Conservation (phyloP, 2,797 vertebrate genomes). For the Brachyrhaphis roseni region DNA sequence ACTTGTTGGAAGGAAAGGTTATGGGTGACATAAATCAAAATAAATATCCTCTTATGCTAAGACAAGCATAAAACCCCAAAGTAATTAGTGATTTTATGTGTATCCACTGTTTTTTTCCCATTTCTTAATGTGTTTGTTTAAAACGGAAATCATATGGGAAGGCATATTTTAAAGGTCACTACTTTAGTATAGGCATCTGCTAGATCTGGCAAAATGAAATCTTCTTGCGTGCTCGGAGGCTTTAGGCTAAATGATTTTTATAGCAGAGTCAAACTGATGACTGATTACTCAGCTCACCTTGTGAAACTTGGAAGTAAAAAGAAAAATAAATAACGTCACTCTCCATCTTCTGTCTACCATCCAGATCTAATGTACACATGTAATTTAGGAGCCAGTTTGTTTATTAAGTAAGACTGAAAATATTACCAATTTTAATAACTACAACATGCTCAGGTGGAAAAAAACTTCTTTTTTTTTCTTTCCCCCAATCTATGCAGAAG, state of each 20-base stretch:
- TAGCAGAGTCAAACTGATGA: slow-evolving; percentile 54
- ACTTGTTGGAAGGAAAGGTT: slow-evolving; percentile 31
- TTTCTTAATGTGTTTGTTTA: slow-evolving; percentile 27
- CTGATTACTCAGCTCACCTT: slow-evolving; percentile 67
- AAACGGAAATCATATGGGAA: slow-evolving; percentile 72
- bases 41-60: neutral
- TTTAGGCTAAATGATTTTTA: slow-evolving; percentile 59
- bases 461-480: neutral
- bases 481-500: neutral
- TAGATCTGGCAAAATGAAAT: slow-evolving; percentile 58
- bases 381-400: slow-evolving; percentile 44
- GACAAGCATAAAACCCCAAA: neutral
- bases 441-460: neutral
- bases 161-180: slow-evolving; percentile 80
- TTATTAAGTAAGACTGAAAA: slow-evolving; percentile 17
- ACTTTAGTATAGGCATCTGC: slow-evolving; percentile 61
- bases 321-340: slow-evolving; percentile 37
- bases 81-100: neutral
- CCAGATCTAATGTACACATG: slow-evolving; percentile 26
- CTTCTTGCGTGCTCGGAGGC: slow-evolving; percentile 47
- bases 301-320: slow-evolving; percentile 39
- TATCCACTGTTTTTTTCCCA: neutral
- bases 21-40: slow-evolving; percentile 22
- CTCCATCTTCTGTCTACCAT: slow-evolving; percentile 27
- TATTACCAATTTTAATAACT: slow-evolving; percentile 25